A percentile compares a stretch with the other conserved stretches of the same genome.
Evolutionary conservation across 2,113 vertebrate species (phyloP).

Genomic region (Ophiodon elongatus): DNA sequence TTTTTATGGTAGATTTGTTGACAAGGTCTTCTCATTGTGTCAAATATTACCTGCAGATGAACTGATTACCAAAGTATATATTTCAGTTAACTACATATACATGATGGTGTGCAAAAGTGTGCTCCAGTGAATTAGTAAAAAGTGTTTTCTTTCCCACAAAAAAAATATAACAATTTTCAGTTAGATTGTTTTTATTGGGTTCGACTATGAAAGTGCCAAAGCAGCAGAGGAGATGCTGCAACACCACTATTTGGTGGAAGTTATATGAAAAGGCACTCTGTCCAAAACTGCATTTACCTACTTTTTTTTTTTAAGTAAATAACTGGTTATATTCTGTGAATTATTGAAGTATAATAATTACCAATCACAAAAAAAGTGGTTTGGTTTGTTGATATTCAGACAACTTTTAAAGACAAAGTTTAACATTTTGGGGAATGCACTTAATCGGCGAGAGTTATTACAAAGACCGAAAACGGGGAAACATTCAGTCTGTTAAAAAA

Average conservation of each 20-base stretch:
- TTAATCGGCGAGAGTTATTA: neutral
- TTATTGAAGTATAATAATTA: conserved; percentile 1
- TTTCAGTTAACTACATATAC: conserved; percentile 72
- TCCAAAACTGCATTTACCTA: conserved; percentile 14
- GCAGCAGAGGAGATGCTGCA: neutral
- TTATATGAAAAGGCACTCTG: conserved; percentile 18
- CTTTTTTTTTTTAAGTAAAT: conserved; percentile 6
- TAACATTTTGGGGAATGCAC: conserved; percentile 10
- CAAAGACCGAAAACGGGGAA: conserved; percentile 2
- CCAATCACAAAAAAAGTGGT: neutral
- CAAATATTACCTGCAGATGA: conserved; percentile 70
- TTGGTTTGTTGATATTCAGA: neutral
- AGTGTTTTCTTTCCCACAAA: neutral
- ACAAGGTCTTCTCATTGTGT: conserved; percentile 70
- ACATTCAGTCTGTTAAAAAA: neutral
- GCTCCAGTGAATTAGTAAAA: conserved; percentile 75
- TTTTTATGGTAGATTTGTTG: conserved; percentile 78
- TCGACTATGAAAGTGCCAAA: conserved; percentile 32
- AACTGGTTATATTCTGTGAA: conserved; percentile 20
- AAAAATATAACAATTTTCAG: conserved; percentile 9
- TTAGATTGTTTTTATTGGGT: conserved; percentile 5
- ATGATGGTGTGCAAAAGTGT: conserved; percentile 63
- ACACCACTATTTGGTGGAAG: neutral
- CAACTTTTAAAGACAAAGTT: neutral
- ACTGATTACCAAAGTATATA: conserved; percentile 83